Conservation (phyloP, 2,888 invertebrate species). For the Syrphus vitripennis region DNA sequence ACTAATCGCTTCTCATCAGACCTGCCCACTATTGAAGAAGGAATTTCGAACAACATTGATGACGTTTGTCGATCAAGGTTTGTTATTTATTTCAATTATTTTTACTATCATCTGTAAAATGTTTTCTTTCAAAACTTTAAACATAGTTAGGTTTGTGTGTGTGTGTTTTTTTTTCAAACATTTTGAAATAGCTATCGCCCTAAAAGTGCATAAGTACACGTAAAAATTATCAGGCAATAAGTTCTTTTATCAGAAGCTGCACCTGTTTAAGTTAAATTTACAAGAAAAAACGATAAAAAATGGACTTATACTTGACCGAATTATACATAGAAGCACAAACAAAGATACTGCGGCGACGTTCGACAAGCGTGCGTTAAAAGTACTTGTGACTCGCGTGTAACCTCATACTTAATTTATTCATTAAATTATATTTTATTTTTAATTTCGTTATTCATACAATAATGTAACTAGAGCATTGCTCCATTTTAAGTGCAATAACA, state of each 20-base stretch:
- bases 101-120: not conserved
- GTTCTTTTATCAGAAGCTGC: not conserved
- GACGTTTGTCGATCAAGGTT: slow-evolving; percentile 80
- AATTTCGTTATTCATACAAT: not conserved
- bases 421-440: not conserved
- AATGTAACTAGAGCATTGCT: not conserved
- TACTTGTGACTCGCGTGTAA: not conserved
- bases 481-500: not conserved
- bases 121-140: not conserved
- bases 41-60: slow-evolving; percentile 80
- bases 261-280: not conserved
- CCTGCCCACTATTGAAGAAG: slow-evolving; percentile 89
- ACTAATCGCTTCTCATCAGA: slow-evolving; percentile 88
- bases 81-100: slow-evolving; percentile 59
- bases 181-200: too few relatives aligned
- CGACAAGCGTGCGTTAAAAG: not conserved
- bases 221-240: not conserved
- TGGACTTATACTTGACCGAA: not conserved
- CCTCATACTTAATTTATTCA: not conserved
- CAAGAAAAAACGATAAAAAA: not conserved
- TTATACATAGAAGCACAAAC: not conserved
- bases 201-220: not conserved
- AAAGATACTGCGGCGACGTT: not conserved
- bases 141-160: not conserved
- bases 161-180: not conserved